A percentile compares a stretch with the other conserved stretches of the same genome.
Conservation (phyloP, 2,113 vertebrate genomes). For the Neolamprologus kungweensis region DNA sequence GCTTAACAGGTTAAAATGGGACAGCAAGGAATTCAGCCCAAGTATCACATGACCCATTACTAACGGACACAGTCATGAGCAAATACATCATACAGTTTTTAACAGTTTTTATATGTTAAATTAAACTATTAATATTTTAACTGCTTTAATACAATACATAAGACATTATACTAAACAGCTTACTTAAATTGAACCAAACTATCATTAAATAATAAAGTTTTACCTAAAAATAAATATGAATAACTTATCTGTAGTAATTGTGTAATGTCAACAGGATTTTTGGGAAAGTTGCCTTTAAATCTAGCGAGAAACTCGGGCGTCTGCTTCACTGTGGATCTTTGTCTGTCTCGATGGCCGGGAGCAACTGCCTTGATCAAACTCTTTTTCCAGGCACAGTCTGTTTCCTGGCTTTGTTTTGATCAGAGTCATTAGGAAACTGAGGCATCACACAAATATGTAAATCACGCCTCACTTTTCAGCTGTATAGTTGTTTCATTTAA, state of each 20-base stretch:
- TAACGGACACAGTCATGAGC: background rate
- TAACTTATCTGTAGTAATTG: background rate
- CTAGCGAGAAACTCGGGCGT: background rate
- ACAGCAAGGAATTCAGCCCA: rapidly evolving
- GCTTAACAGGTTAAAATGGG: background rate
- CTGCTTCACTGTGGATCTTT: background rate
- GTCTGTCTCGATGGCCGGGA: background rate
- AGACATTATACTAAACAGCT: background rate
- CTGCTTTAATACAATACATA: background rate
- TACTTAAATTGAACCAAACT: background rate
- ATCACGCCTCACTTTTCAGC: background rate
- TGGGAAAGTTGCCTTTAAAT: background rate
- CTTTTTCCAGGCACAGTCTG: background rate
- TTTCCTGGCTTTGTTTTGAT: background rate
- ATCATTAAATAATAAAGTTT: background rate
- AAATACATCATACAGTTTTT: background rate
- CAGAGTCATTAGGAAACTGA: background rate
- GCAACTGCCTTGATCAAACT: background rate
- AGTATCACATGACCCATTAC: background rate
- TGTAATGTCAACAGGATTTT: background rate
- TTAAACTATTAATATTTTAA: background rate
- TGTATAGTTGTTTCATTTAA: background rate
- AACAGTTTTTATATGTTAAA: background rate
- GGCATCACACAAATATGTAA: background rate
- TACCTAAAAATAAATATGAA: background rate